phyloP scores from a whole-genome alignment of 2,888 invertebrate species.

The Phytoseiulus persimilis region DNA sequence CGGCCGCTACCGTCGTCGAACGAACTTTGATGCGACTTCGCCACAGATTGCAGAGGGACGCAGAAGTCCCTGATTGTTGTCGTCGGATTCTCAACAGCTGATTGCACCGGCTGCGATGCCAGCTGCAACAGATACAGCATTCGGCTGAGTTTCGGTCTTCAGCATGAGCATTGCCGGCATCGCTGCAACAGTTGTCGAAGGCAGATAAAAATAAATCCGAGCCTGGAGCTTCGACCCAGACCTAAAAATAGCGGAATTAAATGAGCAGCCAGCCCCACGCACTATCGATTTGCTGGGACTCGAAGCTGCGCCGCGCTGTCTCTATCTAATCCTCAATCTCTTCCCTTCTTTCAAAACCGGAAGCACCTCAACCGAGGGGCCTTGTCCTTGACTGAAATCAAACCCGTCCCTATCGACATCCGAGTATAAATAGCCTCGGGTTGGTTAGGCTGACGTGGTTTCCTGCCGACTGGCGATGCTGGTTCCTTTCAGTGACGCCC shows the following conservation, averaged over 20 bases:
- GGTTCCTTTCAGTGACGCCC: neutral
- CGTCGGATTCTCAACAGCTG: neutral
- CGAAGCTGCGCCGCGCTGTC: neutral
- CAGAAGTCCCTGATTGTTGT: neutral
- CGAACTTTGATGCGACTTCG: neutral
- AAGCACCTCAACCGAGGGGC: neutral
- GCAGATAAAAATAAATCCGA: neutral
- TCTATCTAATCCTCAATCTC: slow-evolving; percentile 5
- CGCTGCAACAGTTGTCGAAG: neutral
- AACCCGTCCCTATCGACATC: neutral
- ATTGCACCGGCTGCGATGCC: neutral
- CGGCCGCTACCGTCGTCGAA: too few species aligned
- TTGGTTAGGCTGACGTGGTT: neutral
- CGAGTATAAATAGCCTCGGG: neutral
- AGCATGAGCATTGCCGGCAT: neutral
- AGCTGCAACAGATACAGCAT: neutral
- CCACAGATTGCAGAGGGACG: neutral
- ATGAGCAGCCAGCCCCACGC: neutral
- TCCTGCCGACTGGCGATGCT: neutral
- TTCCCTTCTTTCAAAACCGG: neutral
- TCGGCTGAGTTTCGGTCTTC: neutral
- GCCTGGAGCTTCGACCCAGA: neutral
- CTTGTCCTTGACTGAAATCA: neutral
- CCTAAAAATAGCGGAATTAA: neutral
- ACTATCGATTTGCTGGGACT: neutral